Percentiles rank a stretch among this genome's conserved stretches.
phyloP scores from a whole-genome alignment of 2,113 vertebrate genomes.

The Forbesichthys papilliferus region DNA sequence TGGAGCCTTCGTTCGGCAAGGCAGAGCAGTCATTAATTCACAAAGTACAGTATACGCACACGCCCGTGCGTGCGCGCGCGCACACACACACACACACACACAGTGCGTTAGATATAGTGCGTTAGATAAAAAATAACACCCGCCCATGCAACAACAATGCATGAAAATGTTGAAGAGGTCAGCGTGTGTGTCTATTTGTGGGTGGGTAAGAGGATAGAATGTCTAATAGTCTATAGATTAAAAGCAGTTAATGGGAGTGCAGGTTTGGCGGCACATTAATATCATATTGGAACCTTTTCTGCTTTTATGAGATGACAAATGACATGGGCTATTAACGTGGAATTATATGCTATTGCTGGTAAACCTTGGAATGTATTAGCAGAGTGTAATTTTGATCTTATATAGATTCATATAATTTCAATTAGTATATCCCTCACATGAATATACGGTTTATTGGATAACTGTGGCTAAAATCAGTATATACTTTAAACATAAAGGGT shows the following conservation, averaged over 20 bases:
- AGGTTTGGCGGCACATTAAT: conserved; percentile 20
- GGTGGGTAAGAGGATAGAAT: conserved; percentile 49
- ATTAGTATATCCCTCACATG: no score
- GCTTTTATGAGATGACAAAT: conserved; percentile 1
- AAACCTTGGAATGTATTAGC: background rate
- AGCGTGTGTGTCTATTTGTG: conserved; percentile 63
- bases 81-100: conserved; percentile 25
- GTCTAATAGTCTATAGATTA: conserved; percentile 67
- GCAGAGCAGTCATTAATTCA: conserved; percentile 65
- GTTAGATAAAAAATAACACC: conserved; percentile 24
- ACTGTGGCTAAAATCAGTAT: no score
- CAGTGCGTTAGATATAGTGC: conserved; percentile 37
- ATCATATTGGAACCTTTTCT: conserved; percentile 35
- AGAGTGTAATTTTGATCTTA: background rate
- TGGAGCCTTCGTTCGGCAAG: conserved; percentile 53
- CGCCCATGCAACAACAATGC: conserved; percentile 45
- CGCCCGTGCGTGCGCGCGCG: background rate
- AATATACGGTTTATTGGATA: no score
- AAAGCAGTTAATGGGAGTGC: conserved; percentile 55
- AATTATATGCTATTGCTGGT: background rate
- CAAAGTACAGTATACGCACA: conserved; percentile 45
- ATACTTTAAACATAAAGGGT: background rate
- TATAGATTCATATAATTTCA: background rate
- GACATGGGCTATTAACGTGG: background rate
- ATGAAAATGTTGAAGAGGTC: conserved; percentile 50